Conservation (phyloP, 2,797 vertebrate species). For the Catharus ustulatus region DNA sequence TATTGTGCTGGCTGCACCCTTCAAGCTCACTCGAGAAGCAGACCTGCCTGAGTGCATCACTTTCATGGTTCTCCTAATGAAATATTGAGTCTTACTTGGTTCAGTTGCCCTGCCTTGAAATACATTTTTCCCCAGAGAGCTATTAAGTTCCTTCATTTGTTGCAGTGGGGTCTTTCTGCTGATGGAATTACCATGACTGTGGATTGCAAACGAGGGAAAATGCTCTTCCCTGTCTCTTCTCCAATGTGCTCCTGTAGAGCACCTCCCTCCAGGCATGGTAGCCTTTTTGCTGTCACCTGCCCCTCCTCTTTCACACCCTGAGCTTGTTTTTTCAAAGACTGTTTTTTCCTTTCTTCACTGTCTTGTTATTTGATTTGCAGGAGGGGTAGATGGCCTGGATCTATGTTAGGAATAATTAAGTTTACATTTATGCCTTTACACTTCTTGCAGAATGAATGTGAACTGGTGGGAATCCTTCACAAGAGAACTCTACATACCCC, state of each 20-base stretch:
- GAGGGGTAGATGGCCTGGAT: background rate
- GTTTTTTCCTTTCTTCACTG: background rate
- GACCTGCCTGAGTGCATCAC: background rate
- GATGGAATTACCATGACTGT: background rate
- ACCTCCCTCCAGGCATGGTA: background rate
- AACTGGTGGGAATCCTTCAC: background rate
- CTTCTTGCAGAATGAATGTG: background rate
- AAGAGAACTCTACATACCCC: background rate
- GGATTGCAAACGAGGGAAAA: background rate
- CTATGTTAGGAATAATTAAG: background rate
- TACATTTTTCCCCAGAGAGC: background rate
- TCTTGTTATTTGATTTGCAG: background rate
- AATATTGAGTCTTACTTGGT: background rate
- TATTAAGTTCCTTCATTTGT: background rate
- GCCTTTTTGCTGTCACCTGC: rapidly evolving
- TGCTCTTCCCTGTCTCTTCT: background rate
- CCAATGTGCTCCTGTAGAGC: rapidly evolving
- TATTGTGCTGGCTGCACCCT: background rate
- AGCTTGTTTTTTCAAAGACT: background rate
- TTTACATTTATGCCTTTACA: background rate
- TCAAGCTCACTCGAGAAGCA: background rate
- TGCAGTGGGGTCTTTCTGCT: background rate
- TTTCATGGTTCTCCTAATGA: background rate
- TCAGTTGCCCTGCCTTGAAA: background rate
- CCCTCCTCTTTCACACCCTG: background rate